Evolutionary conservation across 2,888 invertebrate species (phyloP).

Genomic region (Caenorhabditis sinica): DNA sequence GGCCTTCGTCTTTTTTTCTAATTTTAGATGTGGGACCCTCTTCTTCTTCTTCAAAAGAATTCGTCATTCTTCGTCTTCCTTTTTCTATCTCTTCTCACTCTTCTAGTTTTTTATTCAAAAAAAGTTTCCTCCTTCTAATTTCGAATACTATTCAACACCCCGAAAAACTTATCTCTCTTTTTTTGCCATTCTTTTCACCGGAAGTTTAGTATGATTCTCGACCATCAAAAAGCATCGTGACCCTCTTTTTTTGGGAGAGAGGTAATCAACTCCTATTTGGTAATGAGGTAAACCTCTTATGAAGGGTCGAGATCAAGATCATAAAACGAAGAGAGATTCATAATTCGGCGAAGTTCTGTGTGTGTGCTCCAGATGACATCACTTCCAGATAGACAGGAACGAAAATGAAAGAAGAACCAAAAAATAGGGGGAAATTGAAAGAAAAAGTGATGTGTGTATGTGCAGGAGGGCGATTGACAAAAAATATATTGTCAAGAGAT

Average conservation of each 20-base stretch:
- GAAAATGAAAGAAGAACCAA: constrained; percentile 2
- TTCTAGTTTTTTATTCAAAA: not conserved
- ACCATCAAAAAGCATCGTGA: constrained; percentile 11
- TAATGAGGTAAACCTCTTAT: constrained; percentile 40
- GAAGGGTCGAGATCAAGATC: not conserved
- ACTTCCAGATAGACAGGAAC: not conserved
- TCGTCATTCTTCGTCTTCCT: constrained; percentile 23
- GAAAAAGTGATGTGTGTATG: constrained; percentile 34
- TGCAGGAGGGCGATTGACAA: constrained; percentile 21
- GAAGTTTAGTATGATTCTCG: constrained; percentile 23
- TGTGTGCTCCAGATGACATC: not conserved
- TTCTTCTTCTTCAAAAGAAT: constrained; percentile 13
- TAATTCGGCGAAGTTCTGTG: not conserved
- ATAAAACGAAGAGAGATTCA: not conserved
- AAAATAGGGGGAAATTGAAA: constrained; percentile 18
- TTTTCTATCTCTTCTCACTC: not conserved
- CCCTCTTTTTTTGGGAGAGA: not conserved
- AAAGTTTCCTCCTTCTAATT: constrained; percentile 3
- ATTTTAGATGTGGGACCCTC: constrained; percentile 24
- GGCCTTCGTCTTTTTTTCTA: constrained; percentile 14
- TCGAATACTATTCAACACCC: constrained; percentile 31
- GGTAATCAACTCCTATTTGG: too few relatives aligned
- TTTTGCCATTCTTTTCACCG: constrained; percentile 19
- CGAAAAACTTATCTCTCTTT: not conserved
- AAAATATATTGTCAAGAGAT: constrained; percentile 13